Conservation (phyloP, 2,888 invertebrate species). For the Drosophila atripex region DNA sequence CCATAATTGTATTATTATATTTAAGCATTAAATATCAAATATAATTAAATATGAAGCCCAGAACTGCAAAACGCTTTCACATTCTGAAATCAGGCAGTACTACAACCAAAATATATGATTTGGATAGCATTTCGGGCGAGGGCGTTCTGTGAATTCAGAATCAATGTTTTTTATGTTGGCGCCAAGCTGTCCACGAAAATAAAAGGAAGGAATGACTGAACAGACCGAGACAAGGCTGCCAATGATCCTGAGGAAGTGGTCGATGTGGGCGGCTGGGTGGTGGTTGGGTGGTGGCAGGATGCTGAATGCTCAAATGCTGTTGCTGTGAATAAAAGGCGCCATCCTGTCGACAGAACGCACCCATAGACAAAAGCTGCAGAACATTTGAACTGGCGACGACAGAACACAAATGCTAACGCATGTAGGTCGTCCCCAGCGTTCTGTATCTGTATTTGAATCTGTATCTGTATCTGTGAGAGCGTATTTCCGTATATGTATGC, state of each 20-base stretch:
- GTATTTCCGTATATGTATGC: conserved; percentile 15
- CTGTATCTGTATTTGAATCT: conserved; percentile 9
- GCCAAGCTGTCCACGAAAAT: conserved; percentile 72
- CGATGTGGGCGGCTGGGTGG: not conserved
- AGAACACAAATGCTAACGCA: conserved; percentile 46
- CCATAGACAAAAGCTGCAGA: conserved; percentile 54
- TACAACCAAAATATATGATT: conserved; percentile 28
- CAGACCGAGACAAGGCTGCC: conserved; percentile 36
- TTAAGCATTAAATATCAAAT: conserved; percentile 12
- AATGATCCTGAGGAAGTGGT: conserved; percentile 17
- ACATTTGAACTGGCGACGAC: conserved; percentile 52
- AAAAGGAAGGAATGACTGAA: conserved; percentile 51
- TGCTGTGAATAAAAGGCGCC: conserved; percentile 60
- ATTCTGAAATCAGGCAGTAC: not conserved
- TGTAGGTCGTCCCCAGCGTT: conserved; percentile 28
- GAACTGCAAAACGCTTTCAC: not conserved
- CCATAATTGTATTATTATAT: not conserved
- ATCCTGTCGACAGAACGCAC: conserved; percentile 53
- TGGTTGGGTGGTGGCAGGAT: conserved; percentile 1
- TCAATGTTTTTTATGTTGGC: conserved; percentile 75
- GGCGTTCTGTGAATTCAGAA: conserved; percentile 53
- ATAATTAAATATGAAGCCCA: not conserved
- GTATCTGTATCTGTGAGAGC: conserved; percentile 19
- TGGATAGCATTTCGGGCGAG: conserved; percentile 22
- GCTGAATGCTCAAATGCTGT: conserved; percentile 48